These are phyloP conservation scores for Himalopsyche anomala DNA, from an alignment of 2,888 invertebrate species.

Conservation along the genomic window DNA sequence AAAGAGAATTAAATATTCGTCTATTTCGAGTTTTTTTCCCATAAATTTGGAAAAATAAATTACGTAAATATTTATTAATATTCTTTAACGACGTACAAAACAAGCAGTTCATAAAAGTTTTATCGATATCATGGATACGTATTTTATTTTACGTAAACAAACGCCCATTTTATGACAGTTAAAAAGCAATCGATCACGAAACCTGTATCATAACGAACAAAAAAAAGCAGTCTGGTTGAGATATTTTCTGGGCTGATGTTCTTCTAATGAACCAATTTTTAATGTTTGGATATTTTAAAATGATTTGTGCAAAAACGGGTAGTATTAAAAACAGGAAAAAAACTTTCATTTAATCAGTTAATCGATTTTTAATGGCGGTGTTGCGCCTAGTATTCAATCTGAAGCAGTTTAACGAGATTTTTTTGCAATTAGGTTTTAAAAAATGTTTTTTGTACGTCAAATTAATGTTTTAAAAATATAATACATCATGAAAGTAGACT, in stretches of 20 bases:
- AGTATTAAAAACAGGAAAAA: neutral
- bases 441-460: slow-evolving; percentile 5
- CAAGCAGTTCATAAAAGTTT: neutral
- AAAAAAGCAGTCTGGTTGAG: neutral
- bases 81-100: neutral
- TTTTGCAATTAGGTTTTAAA: neutral
- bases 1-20: too few relatives aligned
- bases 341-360: slow-evolving; percentile 22
- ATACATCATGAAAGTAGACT: neutral
- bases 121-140: neutral
- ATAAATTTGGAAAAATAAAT: too few relatives aligned
- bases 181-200: slow-evolving; percentile 24
- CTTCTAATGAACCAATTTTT: slow-evolving; percentile 31
- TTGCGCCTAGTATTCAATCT: neutral
- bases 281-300: slow-evolving; percentile 17
- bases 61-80: too few relatives aligned
- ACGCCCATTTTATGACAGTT: slow-evolving; percentile 5
- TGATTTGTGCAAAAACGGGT: slow-evolving; percentile 26
- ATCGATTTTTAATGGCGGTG: slow-evolving; percentile 22
- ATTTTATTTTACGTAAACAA: slow-evolving; percentile 6
- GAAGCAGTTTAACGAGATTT: neutral
- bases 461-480: slow-evolving; percentile 8
- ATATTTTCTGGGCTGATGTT: slow-evolving; percentile 13
- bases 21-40: too few relatives aligned
- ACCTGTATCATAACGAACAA: neutral